Evolutionary conservation across 2,888 invertebrate species (phyloP).

Genomic region (Synanthedon myopaeformis): DNA sequence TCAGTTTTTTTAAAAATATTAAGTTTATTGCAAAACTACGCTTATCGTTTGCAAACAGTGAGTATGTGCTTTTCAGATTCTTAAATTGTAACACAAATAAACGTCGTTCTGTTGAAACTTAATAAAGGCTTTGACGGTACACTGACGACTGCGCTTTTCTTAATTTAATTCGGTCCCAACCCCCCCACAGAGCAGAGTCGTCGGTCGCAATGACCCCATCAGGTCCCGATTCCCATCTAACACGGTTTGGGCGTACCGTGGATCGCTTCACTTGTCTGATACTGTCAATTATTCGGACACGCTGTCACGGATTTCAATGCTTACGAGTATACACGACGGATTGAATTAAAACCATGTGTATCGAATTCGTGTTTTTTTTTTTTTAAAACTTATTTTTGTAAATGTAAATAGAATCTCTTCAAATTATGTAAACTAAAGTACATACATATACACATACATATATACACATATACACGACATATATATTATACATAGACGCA

Average conservation of each 20-base stretch:
- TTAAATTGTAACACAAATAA: neutral
- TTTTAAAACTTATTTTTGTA: too few species aligned
- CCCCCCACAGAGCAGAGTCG: slow-evolving; percentile 22
- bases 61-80: too few species aligned
- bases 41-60: too few species aligned
- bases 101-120: neutral
- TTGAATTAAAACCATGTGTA: neutral
- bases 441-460: too few species aligned
- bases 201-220: slow-evolving; percentile 12
- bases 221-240: slow-evolving; percentile 20
- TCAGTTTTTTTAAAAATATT: too few species aligned
- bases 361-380: too few species aligned
- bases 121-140: neutral
- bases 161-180: slow-evolving; percentile 35
- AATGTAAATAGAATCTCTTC: too few species aligned
- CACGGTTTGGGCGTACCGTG: slow-evolving; percentile 40
- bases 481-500: too few species aligned
- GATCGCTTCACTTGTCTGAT: slow-evolving; percentile 19
- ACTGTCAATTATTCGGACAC: slow-evolving; percentile 33
- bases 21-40: too few species aligned
- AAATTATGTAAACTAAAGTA: too few species aligned
- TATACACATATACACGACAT: too few species aligned
- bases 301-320: slow-evolving; percentile 13
- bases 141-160: slow-evolving; percentile 18
- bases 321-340: neutral